Conservation (phyloP, 53 echinoderm and acorn worm species). For the Zoroaster sp. region DNA sequence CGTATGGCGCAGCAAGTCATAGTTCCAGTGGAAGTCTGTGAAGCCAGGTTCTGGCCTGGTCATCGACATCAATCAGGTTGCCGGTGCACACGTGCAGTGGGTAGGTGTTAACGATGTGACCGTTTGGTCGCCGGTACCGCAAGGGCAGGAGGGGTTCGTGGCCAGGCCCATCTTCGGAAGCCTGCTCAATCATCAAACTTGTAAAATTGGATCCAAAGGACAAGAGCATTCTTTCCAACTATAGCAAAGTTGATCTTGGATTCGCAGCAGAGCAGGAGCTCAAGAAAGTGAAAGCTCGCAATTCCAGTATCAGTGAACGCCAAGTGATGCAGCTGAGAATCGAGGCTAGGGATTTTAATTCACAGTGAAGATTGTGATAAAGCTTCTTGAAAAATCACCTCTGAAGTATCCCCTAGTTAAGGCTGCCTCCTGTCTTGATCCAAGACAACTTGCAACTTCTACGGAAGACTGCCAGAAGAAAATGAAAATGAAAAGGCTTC, state of each 20-base stretch:
- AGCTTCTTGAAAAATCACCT: constrained; percentile 65
- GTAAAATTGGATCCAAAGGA: not conserved
- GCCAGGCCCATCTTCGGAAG: too few relatives aligned
- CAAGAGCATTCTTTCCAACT: not conserved
- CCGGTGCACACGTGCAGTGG: too few relatives aligned
- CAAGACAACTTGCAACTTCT: constrained; percentile 43
- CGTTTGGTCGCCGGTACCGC: too few relatives aligned
- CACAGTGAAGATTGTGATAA: constrained; percentile 54
- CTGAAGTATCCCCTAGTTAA: constrained; percentile 68
- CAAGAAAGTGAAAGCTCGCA: constrained; percentile 38
- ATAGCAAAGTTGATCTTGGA: not conserved
- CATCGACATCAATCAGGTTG: too few relatives aligned
- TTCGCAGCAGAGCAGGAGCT: not conserved
- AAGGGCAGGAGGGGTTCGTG: too few relatives aligned
- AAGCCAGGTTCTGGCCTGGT: too few relatives aligned
- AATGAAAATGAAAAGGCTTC: constrained; percentile 62
- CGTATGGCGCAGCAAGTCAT: too few relatives aligned
- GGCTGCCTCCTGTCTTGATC: constrained; percentile 54
- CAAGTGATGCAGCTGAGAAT: constrained; percentile 51
- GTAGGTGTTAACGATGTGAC: too few relatives aligned
- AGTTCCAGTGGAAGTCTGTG: too few relatives aligned
- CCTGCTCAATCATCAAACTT: not conserved
- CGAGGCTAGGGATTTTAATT: constrained; percentile 57
- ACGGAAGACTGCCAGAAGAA: constrained; percentile 45
- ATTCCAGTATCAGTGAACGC: constrained; percentile 56